Base-by-base conservation (phyloP, 2,888 invertebrate genomes). In the Baccha elongata region DNA sequence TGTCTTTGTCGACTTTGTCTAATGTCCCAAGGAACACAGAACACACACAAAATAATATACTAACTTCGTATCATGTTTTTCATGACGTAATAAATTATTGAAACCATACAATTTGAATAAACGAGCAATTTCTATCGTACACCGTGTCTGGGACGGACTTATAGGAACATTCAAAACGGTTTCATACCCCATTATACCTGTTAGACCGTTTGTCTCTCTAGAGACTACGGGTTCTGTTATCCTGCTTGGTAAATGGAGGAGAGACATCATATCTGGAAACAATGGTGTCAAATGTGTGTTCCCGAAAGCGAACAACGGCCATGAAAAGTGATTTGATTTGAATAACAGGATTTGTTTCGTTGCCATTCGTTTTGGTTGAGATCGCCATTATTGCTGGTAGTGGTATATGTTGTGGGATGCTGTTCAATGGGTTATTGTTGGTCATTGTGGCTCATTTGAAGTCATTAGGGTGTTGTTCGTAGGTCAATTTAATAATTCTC, bases 51-150 rank as follows among this genome's bases (percentile, higher is more conserved):
- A 23, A 13, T 3, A 62, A 40, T 52, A 58, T 53, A 52, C 62
- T 32, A 65, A 60, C 48, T 64, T 64, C 32, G 58, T 74, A 64
- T 64, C 80, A 62, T 69, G 58, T 69, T 50, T 37, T 40, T 71
- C 75, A 69, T 71, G 69, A 75, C 64, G 81, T 42, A 81, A 76
- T 76, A 81, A 81, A 81, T 71, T 81, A 72, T 81, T 75, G 52
- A 71, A 75, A 29, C 58, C 75, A 69, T 75, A 75, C 69, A 48
- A 80, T 80, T 80, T 80, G 80, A 80, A 75, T 75, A 80, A 79
- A 75, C 55, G 74, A 58, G 62, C 62, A 68, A 78, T 74, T 78
- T 78, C 58, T 29, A 65, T 26, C 42, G 40, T 35, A 69, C 46
- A 26, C 26, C 35, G 32, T 15, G 7, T n/a, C 13, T 10, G 21